A percentile compares a stretch with the other conserved stretches of the same genome.
Evolutionary conservation across 2,888 invertebrate genomes (phyloP).

Genomic region (Ochropacha duplaris): DNA sequence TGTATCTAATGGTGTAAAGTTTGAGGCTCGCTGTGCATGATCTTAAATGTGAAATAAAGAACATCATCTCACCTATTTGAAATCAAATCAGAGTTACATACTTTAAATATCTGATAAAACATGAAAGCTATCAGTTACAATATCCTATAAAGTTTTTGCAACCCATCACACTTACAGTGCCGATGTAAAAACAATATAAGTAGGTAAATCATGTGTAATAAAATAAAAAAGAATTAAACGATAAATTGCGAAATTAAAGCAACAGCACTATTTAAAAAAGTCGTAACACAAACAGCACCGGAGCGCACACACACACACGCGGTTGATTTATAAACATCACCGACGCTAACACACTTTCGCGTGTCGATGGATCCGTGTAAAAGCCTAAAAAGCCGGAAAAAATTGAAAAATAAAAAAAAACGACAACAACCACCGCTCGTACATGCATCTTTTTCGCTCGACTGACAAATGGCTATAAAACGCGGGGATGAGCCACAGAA

Average conservation of each 20-base stretch:
- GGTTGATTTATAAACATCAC: conserved; percentile 75
- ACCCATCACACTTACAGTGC: conserved; percentile 5
- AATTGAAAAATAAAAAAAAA: conserved; percentile 39
- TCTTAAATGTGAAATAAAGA: too few relatives aligned
- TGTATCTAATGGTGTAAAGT: neutral
- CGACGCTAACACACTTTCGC: conserved; percentile 80
- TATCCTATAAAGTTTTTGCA: too few relatives aligned
- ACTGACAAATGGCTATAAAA: conserved; percentile 81
- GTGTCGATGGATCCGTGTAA: conserved; percentile 81
- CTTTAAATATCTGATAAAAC: too few relatives aligned
- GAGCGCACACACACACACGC: conserved; percentile 37
- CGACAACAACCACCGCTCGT: conserved; percentile 50
- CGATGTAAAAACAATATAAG: conserved; percentile 9
- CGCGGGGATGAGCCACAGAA: conserved; percentile 65
- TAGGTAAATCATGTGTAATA: conserved; percentile 4
- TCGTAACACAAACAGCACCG: conserved; percentile 44
- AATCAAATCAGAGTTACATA: too few relatives aligned
- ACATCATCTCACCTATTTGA: too few relatives aligned
- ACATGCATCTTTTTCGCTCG: conserved; percentile 78
- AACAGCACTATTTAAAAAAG: conserved; percentile 39
- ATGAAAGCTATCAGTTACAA: neutral
- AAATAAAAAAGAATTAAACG: conserved; percentile 20
- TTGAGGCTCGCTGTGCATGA: too few relatives aligned
- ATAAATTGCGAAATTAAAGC: conserved; percentile 37
- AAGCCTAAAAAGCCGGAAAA: conserved; percentile 77